These are phyloP conservation scores for Cheilosia pagana DNA, from an alignment of 2,888 invertebrate species.

Conservation along the genomic window DNA sequence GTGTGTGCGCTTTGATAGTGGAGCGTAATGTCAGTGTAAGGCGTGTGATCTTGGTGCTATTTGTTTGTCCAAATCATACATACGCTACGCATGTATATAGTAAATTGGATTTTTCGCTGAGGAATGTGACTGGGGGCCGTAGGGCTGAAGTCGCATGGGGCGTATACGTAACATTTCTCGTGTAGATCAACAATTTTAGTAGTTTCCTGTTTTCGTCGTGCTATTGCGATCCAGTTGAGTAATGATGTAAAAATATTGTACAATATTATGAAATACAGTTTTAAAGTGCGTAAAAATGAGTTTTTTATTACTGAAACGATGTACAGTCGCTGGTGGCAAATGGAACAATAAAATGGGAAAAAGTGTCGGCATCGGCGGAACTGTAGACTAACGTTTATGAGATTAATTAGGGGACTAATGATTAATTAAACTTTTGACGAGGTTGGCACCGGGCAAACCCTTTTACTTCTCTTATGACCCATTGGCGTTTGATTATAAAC, in stretches of 20 bases:
- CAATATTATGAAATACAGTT: constrained; percentile 23
- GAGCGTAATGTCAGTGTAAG: constrained; percentile 52
- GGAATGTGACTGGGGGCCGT: constrained; percentile 8
- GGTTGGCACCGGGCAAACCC: no score
- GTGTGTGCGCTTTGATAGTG: constrained; percentile 58
- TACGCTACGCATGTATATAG: neutral
- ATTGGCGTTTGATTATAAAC: no score
- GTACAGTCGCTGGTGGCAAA: no score
- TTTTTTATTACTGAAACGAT: no score
- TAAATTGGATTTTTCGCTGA: neutral
- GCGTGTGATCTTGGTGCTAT: constrained; percentile 66
- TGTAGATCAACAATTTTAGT: constrained; percentile 13
- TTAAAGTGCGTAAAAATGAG: neutral
- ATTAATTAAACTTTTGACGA: no score
- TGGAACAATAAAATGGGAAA: no score
- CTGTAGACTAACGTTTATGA: no score
- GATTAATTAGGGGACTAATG: no score
- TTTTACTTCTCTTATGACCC: no score
- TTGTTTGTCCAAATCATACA: constrained; percentile 45
- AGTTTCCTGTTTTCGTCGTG: constrained; percentile 18
- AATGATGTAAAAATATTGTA: constrained; percentile 11
- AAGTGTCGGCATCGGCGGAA: no score
- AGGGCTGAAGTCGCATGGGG: constrained; percentile 34
- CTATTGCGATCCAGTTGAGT: constrained; percentile 27
- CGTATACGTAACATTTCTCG: constrained; percentile 57